Evolutionary conservation across 2,113 vertebrate genomes (phyloP).

Genomic region (Urocitellus parryii): DNA sequence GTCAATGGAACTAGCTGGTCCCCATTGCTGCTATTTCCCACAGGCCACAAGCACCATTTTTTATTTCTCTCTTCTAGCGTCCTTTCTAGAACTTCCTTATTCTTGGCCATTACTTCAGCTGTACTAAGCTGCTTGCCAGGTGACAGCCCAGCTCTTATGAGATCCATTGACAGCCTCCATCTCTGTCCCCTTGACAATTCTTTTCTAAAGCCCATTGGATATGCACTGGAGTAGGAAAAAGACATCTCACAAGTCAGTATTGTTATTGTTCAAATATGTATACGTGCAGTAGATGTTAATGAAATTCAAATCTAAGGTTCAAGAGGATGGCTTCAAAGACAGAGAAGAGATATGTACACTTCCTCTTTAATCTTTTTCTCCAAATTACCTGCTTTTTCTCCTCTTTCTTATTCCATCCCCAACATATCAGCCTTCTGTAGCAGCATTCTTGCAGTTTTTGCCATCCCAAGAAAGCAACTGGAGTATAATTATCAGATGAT

Average conservation of each 20-base stretch:
- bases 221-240: neutral
- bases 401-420: neutral
- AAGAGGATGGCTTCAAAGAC: neutral
- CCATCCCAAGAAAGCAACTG: neutral
- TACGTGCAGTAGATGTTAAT: neutral
- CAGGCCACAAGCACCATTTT: neutral
- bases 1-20: neutral
- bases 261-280: neutral
- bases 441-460: neutral
- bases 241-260: neutral
- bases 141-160: neutral
- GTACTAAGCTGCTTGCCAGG: too few species aligned
- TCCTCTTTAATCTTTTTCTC: neutral
- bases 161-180: neutral
- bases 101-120: neutral
- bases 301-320: neutral
- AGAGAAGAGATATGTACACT: neutral
- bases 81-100: neutral
- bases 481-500: neutral
- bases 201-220: neutral
- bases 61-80: neutral
- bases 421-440: neutral
- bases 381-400: neutral
- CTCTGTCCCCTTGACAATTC: too few species aligned
- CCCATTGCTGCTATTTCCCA: neutral